Evolutionary conservation across 2,888 invertebrate species (phyloP).

Genomic region (Meteorus colon): DNA sequence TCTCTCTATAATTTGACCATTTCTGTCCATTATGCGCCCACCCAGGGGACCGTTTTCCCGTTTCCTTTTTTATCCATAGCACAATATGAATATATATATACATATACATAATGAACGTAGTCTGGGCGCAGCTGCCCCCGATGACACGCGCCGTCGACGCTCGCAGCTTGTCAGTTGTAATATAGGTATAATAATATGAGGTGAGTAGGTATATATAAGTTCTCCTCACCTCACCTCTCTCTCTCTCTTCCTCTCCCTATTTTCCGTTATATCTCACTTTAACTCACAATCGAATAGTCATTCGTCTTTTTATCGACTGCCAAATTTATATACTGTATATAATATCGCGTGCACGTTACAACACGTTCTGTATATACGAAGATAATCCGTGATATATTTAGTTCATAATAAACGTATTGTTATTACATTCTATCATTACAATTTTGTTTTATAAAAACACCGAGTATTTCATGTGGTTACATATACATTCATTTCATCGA

Average conservation of each 20-base stretch:
- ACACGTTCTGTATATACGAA: background rate
- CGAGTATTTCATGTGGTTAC: no score
- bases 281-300: background rate
- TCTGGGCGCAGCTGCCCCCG: slow-evolving; percentile 59
- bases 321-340: background rate
- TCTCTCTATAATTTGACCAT: slow-evolving; percentile 66
- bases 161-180: slow-evolving; percentile 49
- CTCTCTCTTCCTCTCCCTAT: background rate
- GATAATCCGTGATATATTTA: no score
- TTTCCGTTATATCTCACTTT: background rate
- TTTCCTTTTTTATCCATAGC: slow-evolving; percentile 51
- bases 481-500: no score
- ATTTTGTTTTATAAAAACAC: no score
- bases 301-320: slow-evolving; percentile 29
- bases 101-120: slow-evolving; percentile 33
- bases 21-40: slow-evolving; percentile 60
- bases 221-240: background rate
- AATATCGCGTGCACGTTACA: slow-evolving; percentile 21
- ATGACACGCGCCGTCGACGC: slow-evolving; percentile 66
- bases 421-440: no score
- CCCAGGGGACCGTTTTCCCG: slow-evolving; percentile 50
- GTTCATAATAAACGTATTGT: no score
- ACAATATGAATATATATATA: slow-evolving; percentile 55
- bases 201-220: slow-evolving; percentile 32
- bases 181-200: slow-evolving; percentile 46